Conservation (phyloP, 92 coral and sea anemone genomes). For the Pocillopora meandrina region DNA sequence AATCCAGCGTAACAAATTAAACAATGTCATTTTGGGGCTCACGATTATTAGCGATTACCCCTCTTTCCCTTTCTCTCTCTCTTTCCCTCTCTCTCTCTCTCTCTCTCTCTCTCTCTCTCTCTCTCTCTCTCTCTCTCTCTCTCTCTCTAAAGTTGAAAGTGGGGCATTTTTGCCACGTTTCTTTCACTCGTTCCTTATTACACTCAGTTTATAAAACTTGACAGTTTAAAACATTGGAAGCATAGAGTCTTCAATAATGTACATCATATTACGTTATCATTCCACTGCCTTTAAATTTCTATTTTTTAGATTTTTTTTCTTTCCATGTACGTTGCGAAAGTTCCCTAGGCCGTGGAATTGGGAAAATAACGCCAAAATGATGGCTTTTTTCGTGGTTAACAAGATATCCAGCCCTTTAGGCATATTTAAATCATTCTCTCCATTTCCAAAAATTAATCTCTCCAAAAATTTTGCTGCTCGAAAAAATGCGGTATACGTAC, state of each 20-base stretch:
- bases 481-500: neutral
- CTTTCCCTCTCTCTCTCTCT: too few species aligned
- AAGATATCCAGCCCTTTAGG: slow-evolving; percentile 8
- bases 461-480: neutral
- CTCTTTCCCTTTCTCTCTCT: too few species aligned
- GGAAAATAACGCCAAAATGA: neutral
- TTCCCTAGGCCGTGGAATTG: slow-evolving; percentile 12
- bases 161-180: slow-evolving; percentile 23
- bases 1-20: too few species aligned
- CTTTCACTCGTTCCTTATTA: neutral
- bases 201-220: neutral
- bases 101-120: too few species aligned
- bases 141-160: slow-evolving; percentile 21
- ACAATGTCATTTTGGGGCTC: too few species aligned
- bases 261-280: neutral
- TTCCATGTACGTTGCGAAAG: neutral
- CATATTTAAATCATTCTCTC: slow-evolving; percentile 12
- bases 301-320: slow-evolving; percentile 3
- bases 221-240: neutral
- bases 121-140: too few species aligned
- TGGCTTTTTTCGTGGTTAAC: neutral
- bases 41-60: too few species aligned
- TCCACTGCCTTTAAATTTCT: neutral
- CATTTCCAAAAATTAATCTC: slow-evolving; percentile 6
- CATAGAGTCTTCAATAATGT: neutral